These are phyloP conservation scores for Teleiodes luculella DNA, from an alignment of 2,888 invertebrate genomes.

Conservation along the genomic window DNA sequence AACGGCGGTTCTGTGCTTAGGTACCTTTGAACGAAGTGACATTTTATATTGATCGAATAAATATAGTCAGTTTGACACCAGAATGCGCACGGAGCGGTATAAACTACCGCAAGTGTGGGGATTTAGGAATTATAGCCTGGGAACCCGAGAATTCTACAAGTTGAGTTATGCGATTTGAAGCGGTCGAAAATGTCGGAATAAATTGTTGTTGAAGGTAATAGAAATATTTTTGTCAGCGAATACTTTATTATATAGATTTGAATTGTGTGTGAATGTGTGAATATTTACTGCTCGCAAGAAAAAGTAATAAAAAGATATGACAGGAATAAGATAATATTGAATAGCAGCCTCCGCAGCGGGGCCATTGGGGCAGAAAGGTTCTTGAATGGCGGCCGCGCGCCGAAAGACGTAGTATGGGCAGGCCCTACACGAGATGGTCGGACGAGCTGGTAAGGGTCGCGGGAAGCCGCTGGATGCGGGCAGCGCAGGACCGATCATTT, in stretches of 20 bases:
- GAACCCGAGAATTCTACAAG: not conserved
- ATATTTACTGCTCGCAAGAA: too few species aligned
- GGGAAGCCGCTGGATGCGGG: too few species aligned
- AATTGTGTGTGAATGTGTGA: not conserved
- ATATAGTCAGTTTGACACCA: constrained; percentile 25
- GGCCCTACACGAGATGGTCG: too few species aligned
- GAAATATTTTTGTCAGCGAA: constrained; percentile 2
- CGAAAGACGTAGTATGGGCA: too few species aligned
- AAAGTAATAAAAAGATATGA: too few species aligned
- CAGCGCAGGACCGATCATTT: too few species aligned
- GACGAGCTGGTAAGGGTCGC: too few species aligned
- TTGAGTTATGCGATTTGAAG: not conserved
- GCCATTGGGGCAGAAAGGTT: too few species aligned
- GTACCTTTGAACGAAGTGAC: constrained; percentile 23
- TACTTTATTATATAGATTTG: not conserved
- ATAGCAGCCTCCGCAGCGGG: too few species aligned
- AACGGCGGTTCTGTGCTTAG: too few species aligned
- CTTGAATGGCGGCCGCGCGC: too few species aligned
- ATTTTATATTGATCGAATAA: constrained; percentile 25
- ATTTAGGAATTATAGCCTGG: not conserved
- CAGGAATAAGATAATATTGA: too few species aligned
- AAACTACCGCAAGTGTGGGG: constrained; percentile 2
- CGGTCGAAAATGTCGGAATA: not conserved
- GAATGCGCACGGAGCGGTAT: not conserved
- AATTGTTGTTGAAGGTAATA: not conserved